A percentile compares a stretch with the other conserved stretches of the same genome.
Evolutionary conservation across 2,113 vertebrate species (phyloP).

Genomic region (Phalacrocorax carbo): DNA sequence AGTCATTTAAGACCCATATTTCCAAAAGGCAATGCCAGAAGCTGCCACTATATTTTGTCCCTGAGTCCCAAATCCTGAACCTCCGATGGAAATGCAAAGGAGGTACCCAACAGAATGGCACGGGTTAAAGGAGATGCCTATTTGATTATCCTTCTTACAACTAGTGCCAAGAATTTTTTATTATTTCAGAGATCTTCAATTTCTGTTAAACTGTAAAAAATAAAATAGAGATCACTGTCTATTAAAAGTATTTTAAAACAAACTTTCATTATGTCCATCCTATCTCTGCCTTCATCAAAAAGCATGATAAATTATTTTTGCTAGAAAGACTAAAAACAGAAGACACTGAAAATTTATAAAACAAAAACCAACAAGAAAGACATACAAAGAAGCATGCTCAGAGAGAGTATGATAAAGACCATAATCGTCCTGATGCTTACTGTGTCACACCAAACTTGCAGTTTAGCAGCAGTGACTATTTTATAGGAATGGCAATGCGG

Average conservation of each 20-base stretch:
- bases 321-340: not conserved
- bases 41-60: not conserved
- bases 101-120: not conserved
- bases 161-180: not conserved
- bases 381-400: rapidly evolving
- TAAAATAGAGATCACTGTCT: not conserved
- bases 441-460: not conserved
- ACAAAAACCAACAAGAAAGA: not conserved
- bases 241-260: not conserved
- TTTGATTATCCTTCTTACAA: not conserved
- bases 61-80: not conserved
- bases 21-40: not conserved
- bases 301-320: not conserved
- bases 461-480: not conserved
- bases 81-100: not conserved
- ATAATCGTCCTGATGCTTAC: not conserved
- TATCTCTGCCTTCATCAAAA: not conserved
- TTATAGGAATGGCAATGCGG: not conserved
- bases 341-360: not conserved
- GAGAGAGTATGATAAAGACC: not conserved
- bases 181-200: not conserved
- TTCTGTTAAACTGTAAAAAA: not conserved
- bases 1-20: not conserved
- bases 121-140: not conserved
- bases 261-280: not conserved